Base-by-base conservation (phyloP, 1,140 invertebrate genomes). In the Nephotettix cincticeps region DNA sequence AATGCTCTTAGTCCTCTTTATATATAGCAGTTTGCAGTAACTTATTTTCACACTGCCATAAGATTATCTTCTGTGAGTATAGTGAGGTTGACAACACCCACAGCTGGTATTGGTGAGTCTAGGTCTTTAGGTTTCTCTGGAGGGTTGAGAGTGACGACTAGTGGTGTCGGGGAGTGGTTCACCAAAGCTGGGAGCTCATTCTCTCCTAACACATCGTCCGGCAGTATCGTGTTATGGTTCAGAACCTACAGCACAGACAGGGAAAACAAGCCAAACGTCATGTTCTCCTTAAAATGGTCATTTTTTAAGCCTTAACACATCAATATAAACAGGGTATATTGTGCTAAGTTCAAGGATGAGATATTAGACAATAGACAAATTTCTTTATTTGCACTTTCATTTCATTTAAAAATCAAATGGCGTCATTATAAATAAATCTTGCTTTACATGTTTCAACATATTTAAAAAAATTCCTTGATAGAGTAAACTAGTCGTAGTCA, bases 1-100 rank as follows among this genome's bases (percentile, higher is more conserved):
- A n/a, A n/a, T n/a, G n/a, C n/a, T n/a, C n/a, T n/a, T n/a, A n/a
- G n/a, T n/a, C n/a, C 40, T 11, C 40, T 43, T n/a, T 43, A 43
- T n/a, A 43, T 9, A n/a, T n/a, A 43, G n/a, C 40, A 43, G 9
- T 25, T 27, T n/a, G 14, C 47, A 43, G 40, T 43, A 43, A 43
- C 9, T 43, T 11, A n/a, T 11, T 43, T 11, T 72, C 30, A 76
- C 4, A 77, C 65, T 9, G 74, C 76, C 68, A 73, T 71, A 17
- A 76, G 58, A 71, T 77, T 76, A 56, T 77, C 76, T 68, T 77
- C 75, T 19, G 75, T 77, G 0, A 77, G 69, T 14, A 77, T 61
- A 14, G 72, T 71, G 21, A 77, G 68, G 30, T 72, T 69, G 3
- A 77, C 13, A 1, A 65, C 71, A 13, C 75, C 76, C 9, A 40